Evolutionary conservation across 1,140 invertebrate species (phyloP).

Genomic region (Drosophila bifasciata): DNA sequence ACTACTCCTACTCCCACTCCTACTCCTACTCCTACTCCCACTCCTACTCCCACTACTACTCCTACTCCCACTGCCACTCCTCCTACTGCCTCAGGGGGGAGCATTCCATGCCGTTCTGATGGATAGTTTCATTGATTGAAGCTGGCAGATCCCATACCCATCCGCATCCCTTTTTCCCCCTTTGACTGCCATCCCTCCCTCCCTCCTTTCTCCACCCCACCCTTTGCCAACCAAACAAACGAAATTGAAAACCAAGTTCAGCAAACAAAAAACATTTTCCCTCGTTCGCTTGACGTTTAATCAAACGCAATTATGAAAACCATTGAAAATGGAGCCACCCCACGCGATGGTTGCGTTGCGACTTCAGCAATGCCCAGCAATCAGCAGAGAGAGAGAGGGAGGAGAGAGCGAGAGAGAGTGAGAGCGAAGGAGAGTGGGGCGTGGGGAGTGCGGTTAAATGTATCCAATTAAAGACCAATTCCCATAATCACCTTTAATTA

Average conservation of each 20-base stretch:
- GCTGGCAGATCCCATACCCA: conserved; percentile 20
- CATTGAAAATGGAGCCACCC: neutral
- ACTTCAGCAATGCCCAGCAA: neutral
- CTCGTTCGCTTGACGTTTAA: conserved; percentile 38
- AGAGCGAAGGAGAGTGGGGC: no score
- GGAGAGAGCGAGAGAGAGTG: no score
- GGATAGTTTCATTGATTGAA: conserved; percentile 54
- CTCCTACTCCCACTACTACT: no score
- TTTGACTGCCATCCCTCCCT: neutral
- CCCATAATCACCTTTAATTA: no score
- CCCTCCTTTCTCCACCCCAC: no score
- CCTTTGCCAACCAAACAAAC: conserved; percentile 6
- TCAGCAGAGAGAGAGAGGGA: no score
- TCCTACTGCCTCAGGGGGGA: no score
- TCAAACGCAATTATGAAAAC: conserved; percentile 76
- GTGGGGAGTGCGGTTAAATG: no score
- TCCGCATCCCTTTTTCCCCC: neutral
- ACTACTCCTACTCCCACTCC: no score
- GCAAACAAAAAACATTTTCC: conserved; percentile 54
- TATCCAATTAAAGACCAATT: no score
- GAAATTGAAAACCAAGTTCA: conserved; percentile 55
- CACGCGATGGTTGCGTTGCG: neutral
- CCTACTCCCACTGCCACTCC: no score
- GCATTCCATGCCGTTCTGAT: conserved; percentile 28
- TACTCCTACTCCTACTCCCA: no score